Conservation (phyloP, 2,888 invertebrate genomes). For the Thecocarcelia acutangulata region DNA sequence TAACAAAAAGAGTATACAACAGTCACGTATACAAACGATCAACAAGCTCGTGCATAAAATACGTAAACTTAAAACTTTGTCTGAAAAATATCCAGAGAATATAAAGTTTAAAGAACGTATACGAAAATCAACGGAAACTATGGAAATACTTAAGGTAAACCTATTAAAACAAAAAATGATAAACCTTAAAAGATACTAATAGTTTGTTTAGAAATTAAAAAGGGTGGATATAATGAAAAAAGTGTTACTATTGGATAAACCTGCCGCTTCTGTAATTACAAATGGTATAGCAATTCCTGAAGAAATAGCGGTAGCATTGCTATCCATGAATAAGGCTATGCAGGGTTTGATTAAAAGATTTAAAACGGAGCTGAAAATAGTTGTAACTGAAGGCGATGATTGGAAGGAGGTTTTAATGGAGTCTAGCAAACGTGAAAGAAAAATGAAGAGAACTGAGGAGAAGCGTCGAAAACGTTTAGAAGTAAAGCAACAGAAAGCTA, state of each 20-base stretch:
- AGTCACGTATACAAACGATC: constrained; percentile 76
- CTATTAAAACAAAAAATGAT: not conserved
- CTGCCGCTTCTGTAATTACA: constrained; percentile 74
- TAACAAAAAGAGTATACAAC: constrained; percentile 77
- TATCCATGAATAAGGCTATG: constrained; percentile 77
- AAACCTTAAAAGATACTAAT: not conserved
- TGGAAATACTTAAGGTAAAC: constrained; percentile 74
- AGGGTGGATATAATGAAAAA: constrained; percentile 74
- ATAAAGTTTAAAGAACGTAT: constrained; percentile 74
- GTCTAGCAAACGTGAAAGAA: constrained; percentile 75
- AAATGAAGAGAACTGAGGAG: constrained; percentile 74
- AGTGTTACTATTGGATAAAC: constrained; percentile 74
- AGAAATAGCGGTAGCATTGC: constrained; percentile 76
- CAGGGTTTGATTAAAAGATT: constrained; percentile 71
- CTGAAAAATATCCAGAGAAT: constrained; percentile 75
- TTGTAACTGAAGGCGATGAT: constrained; percentile 62
- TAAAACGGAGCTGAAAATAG: constrained; percentile 72
- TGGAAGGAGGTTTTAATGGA: constrained; percentile 77
- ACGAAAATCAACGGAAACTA: constrained; percentile 73
- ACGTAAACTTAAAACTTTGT: constrained; percentile 75
- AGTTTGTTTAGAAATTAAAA: constrained; percentile 73
- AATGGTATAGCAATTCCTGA: constrained; percentile 76
- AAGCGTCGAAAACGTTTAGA: constrained; percentile 74
- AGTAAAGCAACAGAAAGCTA: constrained; percentile 73
- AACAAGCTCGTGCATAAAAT: constrained; percentile 79